A percentile compares a stretch with the other conserved stretches of the same genome.
phyloP scores from a whole-genome alignment of 2,797 vertebrate species.

The Urocyon cinereoargenteus region DNA sequence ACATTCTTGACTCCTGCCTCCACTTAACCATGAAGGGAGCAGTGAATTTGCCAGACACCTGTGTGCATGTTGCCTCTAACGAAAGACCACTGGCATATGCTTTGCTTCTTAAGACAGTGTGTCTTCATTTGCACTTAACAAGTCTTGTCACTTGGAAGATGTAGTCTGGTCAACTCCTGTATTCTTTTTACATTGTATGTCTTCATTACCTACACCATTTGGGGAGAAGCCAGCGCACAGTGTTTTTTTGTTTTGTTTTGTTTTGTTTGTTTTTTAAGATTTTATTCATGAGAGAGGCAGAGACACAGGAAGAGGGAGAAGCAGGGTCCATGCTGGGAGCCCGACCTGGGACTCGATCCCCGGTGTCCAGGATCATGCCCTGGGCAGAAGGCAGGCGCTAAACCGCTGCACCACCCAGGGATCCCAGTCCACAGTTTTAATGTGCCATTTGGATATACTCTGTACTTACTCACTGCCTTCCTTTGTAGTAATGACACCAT shows the following conservation, averaged over 20 bases:
- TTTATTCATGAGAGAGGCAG: too few species aligned
- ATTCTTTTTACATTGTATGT: background rate
- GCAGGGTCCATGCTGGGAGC: too few species aligned
- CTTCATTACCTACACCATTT: background rate
- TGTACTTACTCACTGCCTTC: background rate
- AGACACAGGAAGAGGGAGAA: too few species aligned
- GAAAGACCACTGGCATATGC: background rate
- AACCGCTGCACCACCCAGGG: too few species aligned
- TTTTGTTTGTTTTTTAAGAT: too few species aligned
- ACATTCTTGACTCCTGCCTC: background rate
- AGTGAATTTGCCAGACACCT: background rate
- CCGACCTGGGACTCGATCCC: too few species aligned
- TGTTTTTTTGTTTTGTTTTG: too few species aligned
- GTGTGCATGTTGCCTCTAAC: background rate
- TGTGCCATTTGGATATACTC: background rate
- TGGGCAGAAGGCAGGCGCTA: too few species aligned
- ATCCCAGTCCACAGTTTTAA: background rate
- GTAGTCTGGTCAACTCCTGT: background rate
- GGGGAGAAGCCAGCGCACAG: background rate
- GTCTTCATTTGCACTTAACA: background rate
- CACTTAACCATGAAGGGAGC: background rate
- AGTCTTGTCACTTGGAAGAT: background rate
- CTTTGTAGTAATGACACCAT: background rate
- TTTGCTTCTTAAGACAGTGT: background rate
- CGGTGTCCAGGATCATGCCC: too few species aligned